Evolutionary conservation across 2,113 vertebrate genomes (phyloP), one percentile per base, ranked within the genome.

Genomic region (Dromas ardeola): DNA sequence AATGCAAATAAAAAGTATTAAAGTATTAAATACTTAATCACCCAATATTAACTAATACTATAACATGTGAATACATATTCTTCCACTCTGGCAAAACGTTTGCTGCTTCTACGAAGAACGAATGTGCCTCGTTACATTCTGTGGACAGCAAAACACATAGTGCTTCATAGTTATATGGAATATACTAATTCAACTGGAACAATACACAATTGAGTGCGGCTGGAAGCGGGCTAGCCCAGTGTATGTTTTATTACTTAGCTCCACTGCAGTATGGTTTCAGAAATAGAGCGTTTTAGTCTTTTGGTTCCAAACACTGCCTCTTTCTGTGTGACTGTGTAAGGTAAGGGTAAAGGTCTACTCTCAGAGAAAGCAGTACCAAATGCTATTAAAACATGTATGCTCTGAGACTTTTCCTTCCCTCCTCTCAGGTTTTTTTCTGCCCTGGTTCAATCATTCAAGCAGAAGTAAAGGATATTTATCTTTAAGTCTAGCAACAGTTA

Each of bases 121-220:
- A 36, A 17, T 17, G 16, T 70, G 34, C 22, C 29, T 47, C 1
- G 2, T 58, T 45, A 45, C 3, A 3, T 66, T 62, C 10, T 61
- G 7, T 22, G 42, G 71, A 34, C 32, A 63, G 42, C 42, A 63
- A 45, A 63, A 47, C 11, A 4, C 53, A 18, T 7, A 45, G 16
- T 59, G 19, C 15, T 61, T 29, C 10, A 14, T 55, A 47, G n/a
- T 42, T 62, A 12, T 3, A 7, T 78, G 21, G 38, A 55, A 66
- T 18, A 13, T 14, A 22, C 20, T 45, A 27, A 32, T 50, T 50
- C 12, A 50, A 1, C 36, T 50, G 52, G 16, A 66, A 21, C n/a
- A 58, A 25, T 36, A 30, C 43, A 32, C 8, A 13, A 3, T 1
- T 16, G 59, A 27, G 17, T 17, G 15, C 0, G 7, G 12, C 13